phyloP scores from a whole-genome alignment of 2,888 invertebrate species.

The Lampropteryx suffumata region DNA sequence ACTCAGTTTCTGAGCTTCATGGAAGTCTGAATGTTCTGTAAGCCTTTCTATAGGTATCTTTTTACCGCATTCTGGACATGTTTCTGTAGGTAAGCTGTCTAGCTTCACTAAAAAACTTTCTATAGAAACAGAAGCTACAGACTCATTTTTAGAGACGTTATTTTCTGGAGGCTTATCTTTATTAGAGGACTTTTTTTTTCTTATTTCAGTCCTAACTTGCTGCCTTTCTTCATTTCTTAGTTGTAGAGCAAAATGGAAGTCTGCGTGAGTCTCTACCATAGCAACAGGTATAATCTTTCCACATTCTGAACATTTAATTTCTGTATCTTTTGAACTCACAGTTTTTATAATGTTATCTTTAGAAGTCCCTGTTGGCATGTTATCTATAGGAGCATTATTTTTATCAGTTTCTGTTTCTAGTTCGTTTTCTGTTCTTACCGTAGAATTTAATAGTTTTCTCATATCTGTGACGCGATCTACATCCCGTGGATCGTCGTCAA shows the following conservation, averaged over 20 bases:
- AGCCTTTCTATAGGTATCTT: constrained; percentile 84
- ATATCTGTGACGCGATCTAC: constrained; percentile 58
- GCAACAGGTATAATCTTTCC: constrained; percentile 79
- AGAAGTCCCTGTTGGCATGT: not conserved
- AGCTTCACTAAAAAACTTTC: constrained; percentile 74
- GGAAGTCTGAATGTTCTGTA: constrained; percentile 91
- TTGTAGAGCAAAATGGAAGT: constrained; percentile 88
- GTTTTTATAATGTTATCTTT: constrained; percentile 10
- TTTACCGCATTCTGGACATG: constrained; percentile 88
- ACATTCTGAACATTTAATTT: constrained; percentile 85
- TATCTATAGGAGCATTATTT: constrained; percentile 10
- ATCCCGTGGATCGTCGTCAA: constrained; percentile 65
- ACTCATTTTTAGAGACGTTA: constrained; percentile 46
- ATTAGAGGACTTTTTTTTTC: constrained; percentile 36
- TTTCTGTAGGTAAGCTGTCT: constrained; percentile 65
- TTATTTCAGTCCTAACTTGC: constrained; percentile 49
- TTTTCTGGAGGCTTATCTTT: constrained; percentile 36
- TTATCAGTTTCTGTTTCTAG: constrained; percentile 17
- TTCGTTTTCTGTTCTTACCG: constrained; percentile 33
- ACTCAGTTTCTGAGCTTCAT: constrained; percentile 91
- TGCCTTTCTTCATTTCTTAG: constrained; percentile 83
- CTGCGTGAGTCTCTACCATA: constrained; percentile 86
- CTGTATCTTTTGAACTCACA: constrained; percentile 23
- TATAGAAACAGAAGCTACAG: constrained; percentile 54
- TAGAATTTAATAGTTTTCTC: constrained; percentile 57